Base-by-base conservation (phyloP, 2,888 invertebrate species). In the Eristalis pertinax region DNA sequence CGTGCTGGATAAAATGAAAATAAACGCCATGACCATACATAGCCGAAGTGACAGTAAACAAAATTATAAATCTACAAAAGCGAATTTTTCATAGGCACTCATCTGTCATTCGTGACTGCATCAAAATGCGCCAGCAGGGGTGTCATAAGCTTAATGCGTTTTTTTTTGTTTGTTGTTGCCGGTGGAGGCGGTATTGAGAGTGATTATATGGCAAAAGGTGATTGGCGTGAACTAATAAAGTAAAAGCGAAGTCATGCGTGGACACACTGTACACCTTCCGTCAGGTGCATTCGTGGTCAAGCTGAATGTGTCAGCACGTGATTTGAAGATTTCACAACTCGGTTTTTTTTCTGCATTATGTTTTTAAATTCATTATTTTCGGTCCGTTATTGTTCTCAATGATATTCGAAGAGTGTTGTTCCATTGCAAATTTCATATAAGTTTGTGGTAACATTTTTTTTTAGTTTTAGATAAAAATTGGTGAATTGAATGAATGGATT, bases 31-130 rank as follows among this genome's bases (percentile, higher is more conserved):
- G 50, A 19, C 29, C 67, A 60, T 32, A 32, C 32, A 24, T 69
- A 50, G 68, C 67, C 41, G 69, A 82, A 62, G 50, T 81, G 76
- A 77, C 81, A 69, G 80, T 85, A 76, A 81, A 85, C 76, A 85
- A 81, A 76, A 63, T 84, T 68, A 63, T 68, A 80, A 68, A 76
- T 84, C 74, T 64, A 68, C 68, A 32, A 73, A 68, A 81, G 72
- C 63, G 79, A 80, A 69, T 76, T 68, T 76, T 72, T 80, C 65
- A 80, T 38, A 65, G 70, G 13, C 62, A 19, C 29, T 79, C 73
- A 60, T 84, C 69, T 75, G 65, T 75, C 50, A 70, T 32, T 58
- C n/a, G n/a, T n/a, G 19, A 26, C 11, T 75, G 43, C 56, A 62
- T 73, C 68, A 64, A 64, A 62, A 50, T 43, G 69, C 64, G 58